These are phyloP conservation scores for Ispidina lecontei DNA, from an alignment of 2,797 vertebrate species.

Conservation along the genomic window DNA sequence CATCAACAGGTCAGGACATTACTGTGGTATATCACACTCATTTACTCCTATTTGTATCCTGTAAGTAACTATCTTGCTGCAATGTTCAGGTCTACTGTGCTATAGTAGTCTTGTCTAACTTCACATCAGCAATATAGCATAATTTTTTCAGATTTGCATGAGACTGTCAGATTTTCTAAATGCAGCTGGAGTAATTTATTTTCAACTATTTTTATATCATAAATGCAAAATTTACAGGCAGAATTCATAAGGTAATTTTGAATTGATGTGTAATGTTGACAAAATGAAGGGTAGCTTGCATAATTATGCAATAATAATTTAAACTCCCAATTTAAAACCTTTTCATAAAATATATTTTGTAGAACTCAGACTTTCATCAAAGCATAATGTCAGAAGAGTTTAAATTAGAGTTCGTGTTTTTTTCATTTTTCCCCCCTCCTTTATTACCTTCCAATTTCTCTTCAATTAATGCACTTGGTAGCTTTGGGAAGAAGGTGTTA, in stretches of 20 bases:
- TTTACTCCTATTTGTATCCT: neutral
- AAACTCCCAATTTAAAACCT: neutral
- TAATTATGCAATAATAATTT: neutral
- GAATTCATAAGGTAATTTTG: neutral
- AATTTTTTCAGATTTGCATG: neutral
- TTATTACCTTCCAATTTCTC: neutral
- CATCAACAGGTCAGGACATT: neutral
- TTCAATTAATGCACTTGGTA: slow-evolving; percentile 19
- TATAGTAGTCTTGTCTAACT: neutral
- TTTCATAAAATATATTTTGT: neutral
- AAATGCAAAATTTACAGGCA: neutral
- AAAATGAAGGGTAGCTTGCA: neutral
- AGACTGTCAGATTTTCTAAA: neutral
- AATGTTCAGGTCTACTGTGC: neutral
- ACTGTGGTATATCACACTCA: neutral
- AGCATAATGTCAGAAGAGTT: neutral
- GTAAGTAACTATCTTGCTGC: neutral
- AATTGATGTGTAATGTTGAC: neutral
- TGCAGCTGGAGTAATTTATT: neutral
- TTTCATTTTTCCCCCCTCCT: neutral
- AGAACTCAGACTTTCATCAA: neutral
- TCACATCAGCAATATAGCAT: neutral
- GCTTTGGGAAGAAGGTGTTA: neutral
- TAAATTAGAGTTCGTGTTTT: neutral
- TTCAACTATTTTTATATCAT: neutral